phyloP scores from a whole-genome alignment of 1,140 invertebrate species.

The Drosophila hydei region DNA sequence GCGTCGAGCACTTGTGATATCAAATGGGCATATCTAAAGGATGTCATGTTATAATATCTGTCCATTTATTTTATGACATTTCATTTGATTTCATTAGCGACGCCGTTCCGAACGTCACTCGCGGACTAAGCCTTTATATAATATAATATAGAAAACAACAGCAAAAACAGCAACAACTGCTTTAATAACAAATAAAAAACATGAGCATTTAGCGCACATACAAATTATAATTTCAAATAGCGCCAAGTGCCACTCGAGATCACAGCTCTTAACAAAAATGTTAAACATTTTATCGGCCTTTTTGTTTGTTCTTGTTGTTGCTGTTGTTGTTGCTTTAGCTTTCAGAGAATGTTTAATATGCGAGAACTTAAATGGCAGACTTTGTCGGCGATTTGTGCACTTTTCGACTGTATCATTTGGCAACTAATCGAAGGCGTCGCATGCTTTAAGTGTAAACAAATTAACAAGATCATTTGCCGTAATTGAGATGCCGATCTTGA shows the following conservation, averaged over 20 bases:
- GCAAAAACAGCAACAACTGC: constrained; percentile 27
- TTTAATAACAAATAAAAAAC: constrained; percentile 32
- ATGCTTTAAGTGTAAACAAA: constrained; percentile 72
- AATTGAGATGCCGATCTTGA: constrained; percentile 69
- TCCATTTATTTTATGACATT: constrained; percentile 65
- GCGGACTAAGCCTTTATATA: constrained; percentile 17
- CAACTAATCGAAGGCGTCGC: constrained; percentile 63
- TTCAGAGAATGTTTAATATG: constrained; percentile 44
- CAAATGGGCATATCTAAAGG: constrained; percentile 66
- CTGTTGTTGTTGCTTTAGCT: constrained; percentile 39
- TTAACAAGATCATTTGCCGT: constrained; percentile 78
- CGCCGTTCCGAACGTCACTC: constrained; percentile 33
- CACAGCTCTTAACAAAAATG: constrained; percentile 74
- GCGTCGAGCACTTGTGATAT: constrained; percentile 46
- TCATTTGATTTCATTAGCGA: constrained; percentile 75
- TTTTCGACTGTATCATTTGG: constrained; percentile 38
- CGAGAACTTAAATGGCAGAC: constrained; percentile 54
- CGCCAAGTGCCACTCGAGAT: constrained; percentile 76
- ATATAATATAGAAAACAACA: constrained; percentile 43
- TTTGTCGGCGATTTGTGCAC: constrained; percentile 67
- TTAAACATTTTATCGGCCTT: constrained; percentile 73
- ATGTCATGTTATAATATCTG: constrained; percentile 62
- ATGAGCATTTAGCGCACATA: constrained; percentile 70
- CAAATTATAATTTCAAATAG: constrained; percentile 82
- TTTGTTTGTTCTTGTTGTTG: constrained; percentile 30